Evolutionary conservation across 2,113 vertebrate species (phyloP).

Genomic region (Urocolius indicus): DNA sequence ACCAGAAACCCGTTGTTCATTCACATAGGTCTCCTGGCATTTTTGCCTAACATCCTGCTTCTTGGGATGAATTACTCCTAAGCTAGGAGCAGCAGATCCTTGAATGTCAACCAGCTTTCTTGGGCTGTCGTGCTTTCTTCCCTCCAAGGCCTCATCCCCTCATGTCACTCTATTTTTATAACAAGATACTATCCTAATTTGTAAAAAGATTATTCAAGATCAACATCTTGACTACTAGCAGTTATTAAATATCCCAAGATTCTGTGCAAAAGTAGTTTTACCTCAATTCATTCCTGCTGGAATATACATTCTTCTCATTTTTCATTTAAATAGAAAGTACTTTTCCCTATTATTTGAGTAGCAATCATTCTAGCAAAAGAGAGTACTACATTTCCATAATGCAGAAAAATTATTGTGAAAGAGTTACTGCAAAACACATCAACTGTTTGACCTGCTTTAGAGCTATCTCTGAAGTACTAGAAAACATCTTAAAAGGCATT

Average conservation of each 20-base stretch:
- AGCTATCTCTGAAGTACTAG: not conserved
- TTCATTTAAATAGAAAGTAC: not conserved
- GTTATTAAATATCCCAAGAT: not conserved
- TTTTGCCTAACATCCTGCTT: not conserved
- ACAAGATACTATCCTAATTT: not conserved
- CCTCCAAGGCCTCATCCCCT: not conserved
- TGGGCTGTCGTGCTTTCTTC: not conserved
- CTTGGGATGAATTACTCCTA: not conserved
- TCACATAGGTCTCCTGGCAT: not conserved
- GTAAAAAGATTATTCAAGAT: not conserved
- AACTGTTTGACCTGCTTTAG: not conserved
- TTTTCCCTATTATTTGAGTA: not conserved
- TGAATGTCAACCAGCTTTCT: not conserved
- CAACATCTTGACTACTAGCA: not conserved
- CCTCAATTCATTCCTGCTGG: not conserved
- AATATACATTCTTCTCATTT: not conserved
- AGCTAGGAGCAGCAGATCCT: not conserved
- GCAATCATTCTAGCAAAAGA: not conserved
- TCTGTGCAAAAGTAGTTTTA: not conserved
- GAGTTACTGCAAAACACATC: not conserved
- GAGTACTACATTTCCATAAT: not conserved
- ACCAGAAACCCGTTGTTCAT: not conserved
- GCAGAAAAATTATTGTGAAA: not conserved
- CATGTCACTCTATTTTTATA: not conserved
- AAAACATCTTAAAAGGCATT: not conserved